These are phyloP conservation scores for Pungitius pungitius DNA, from an alignment of 2,113 vertebrate genomes.

Conservation along the genomic window DNA sequence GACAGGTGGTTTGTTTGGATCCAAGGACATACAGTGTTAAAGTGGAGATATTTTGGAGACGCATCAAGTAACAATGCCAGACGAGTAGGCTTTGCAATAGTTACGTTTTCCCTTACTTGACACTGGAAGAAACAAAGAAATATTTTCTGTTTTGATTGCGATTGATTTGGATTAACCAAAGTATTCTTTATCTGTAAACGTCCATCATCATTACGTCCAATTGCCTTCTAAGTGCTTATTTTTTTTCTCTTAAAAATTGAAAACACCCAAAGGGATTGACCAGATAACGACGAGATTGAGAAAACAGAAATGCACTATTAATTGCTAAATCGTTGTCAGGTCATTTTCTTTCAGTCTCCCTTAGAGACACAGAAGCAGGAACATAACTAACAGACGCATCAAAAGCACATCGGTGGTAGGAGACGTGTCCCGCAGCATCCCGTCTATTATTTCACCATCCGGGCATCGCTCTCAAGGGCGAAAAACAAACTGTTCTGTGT, in stretches of 20 bases:
- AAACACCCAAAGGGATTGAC: background rate
- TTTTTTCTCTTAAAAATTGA: background rate
- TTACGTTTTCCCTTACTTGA: no score
- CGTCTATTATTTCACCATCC: slow-evolving; percentile 22
- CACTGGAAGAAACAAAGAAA: no score
- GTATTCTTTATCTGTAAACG: background rate
- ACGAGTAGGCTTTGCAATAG: no score
- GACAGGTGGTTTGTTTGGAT: background rate
- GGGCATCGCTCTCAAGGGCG: slow-evolving; percentile 44
- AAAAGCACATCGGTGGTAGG: background rate
- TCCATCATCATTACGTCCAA: background rate
- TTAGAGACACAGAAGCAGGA: background rate
- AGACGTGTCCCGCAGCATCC: slow-evolving; percentile 11
- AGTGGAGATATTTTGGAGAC: background rate
- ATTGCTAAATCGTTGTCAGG: background rate
- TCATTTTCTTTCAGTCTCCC: no score
- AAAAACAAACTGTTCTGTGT: slow-evolving; percentile 24
- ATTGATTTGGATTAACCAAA: background rate
- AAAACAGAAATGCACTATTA: background rate
- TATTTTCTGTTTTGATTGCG: background rate
- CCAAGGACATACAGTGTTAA: background rate
- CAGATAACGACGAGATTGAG: background rate
- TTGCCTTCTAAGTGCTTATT: background rate
- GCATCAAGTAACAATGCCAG: no score
- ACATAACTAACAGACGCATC: background rate